Base-by-base conservation (phyloP, 2,888 invertebrate species). In the Bembecia ichneumoniformis region DNA sequence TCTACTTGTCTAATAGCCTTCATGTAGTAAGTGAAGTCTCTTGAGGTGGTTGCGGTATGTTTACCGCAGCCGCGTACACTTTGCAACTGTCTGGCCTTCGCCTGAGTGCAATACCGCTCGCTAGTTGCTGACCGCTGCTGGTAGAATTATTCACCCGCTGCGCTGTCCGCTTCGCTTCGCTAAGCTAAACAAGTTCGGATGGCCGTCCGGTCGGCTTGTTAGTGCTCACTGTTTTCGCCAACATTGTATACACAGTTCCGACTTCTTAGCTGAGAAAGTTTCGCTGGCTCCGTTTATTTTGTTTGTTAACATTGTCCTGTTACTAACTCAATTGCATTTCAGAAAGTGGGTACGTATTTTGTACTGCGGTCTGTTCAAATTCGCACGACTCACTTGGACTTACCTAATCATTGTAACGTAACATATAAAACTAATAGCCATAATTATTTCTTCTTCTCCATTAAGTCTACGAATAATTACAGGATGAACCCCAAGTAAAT, bases 241-340 rank as follows among this genome's bases (percentile, higher is more conserved):
- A 78, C 82, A 79, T 74, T 78, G 78, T 77, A 70, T 73, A 74
- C 73, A 75, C 74, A 74, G 81, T 80, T 79, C 71, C 71, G 68
- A 79, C 79, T 82, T 77, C 78, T 79, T 77, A 72, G 78, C 76
- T 71, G 71, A 52, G 68, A 78, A 83, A 82, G 73, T 82, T 84
- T 73, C 63, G 63, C 64, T 64, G 71, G 71, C 73, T 77, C 67
- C 68, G 77, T 77, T 82, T 72, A 82, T 81, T 80, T 77, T 75
- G 72, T 81, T 79, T 72, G 74, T 75, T 77, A 74, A 70, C 72
- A 71, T 72, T 75, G 74, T 74, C 69, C 69, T 66, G 68, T 70
- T 68, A 67, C 69, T 61, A 68, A 66, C 62, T 36, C 47, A 60
- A 57, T 60, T 55, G 59, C 40, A 64, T 66, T 60, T 62, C 56